phyloP scores from a whole-genome alignment of 2,797 vertebrate genomes.

The Hybognathus amarus region DNA sequence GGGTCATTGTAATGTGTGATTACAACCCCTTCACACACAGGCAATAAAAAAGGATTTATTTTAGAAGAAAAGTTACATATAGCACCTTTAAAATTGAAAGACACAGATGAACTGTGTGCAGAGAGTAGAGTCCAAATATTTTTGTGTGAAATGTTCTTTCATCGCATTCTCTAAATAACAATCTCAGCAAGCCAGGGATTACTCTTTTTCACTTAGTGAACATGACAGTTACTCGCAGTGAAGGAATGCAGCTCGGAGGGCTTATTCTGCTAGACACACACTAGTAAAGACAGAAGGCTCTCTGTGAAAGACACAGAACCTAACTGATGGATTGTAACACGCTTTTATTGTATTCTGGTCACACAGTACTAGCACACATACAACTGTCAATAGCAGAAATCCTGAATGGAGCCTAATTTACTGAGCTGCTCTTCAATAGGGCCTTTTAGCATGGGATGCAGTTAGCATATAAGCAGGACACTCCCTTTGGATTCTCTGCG shows the following conservation, averaged over 20 bases:
- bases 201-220: not conserved
- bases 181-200: constrained; percentile 29
- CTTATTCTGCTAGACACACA: not conserved
- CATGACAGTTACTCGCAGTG: constrained; percentile 28
- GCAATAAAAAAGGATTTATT: no score
- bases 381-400: constrained; percentile 29
- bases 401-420: constrained; percentile 52
- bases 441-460: constrained; percentile 23
- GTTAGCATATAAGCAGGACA: constrained; percentile 16
- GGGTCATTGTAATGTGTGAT: no score
- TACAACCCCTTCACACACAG: no score
- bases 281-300: constrained; percentile 23
- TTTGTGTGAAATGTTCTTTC: constrained; percentile 9
- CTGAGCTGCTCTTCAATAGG: constrained; percentile 38
- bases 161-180: constrained; percentile 32
- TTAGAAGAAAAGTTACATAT: no score
- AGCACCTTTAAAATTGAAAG: not conserved
- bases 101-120: not conserved
- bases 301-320: not conserved
- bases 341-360: constrained; percentile 31
- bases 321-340: constrained; percentile 20
- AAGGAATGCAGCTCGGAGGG: constrained; percentile 5
- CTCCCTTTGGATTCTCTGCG: not conserved
- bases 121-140: constrained; percentile 6
- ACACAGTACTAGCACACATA: not conserved